phyloP scores from a whole-genome alignment of 1,140 invertebrate genomes.

The Bradysia coprophila region DNA sequence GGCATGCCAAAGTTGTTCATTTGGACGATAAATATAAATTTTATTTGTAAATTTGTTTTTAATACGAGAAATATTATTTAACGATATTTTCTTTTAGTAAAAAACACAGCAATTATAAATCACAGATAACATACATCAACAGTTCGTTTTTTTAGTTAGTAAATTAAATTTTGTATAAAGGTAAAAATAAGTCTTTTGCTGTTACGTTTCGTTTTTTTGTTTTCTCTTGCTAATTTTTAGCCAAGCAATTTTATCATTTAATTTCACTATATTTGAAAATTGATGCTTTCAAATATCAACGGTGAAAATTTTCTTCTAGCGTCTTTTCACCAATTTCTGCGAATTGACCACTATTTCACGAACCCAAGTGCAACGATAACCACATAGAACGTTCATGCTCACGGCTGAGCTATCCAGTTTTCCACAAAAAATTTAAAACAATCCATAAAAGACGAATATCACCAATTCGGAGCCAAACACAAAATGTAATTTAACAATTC shows the following conservation, averaged over 20 bases:
- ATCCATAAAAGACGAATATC: too few relatives aligned
- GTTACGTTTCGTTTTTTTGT: neutral
- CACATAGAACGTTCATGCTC: conserved; percentile 39
- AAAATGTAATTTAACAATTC: too few relatives aligned
- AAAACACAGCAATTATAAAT: neutral
- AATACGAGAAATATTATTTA: too few relatives aligned
- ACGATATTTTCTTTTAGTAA: too few relatives aligned
- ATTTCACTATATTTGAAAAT: neutral
- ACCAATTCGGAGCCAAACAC: too few relatives aligned
- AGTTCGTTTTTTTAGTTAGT: neutral
- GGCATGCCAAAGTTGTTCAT: too few relatives aligned
- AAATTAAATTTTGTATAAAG: too few relatives aligned
- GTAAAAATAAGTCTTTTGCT: too few relatives aligned
- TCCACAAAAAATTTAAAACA: too few relatives aligned
- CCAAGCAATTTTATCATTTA: neutral
- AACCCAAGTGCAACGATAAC: conserved; percentile 74
- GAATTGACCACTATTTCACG: conserved; percentile 77
- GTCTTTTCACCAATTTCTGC: conserved; percentile 77
- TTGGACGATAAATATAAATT: too few relatives aligned
- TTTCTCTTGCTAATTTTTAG: neutral
- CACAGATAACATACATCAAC: neutral
- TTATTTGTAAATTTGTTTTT: too few relatives aligned
- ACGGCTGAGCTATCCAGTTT: conserved; percentile 23
- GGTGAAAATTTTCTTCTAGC: conserved; percentile 25
- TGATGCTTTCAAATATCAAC: neutral